phyloP scores from a whole-genome alignment of 2,797 vertebrate genomes.

The Manis pentadactyla region DNA sequence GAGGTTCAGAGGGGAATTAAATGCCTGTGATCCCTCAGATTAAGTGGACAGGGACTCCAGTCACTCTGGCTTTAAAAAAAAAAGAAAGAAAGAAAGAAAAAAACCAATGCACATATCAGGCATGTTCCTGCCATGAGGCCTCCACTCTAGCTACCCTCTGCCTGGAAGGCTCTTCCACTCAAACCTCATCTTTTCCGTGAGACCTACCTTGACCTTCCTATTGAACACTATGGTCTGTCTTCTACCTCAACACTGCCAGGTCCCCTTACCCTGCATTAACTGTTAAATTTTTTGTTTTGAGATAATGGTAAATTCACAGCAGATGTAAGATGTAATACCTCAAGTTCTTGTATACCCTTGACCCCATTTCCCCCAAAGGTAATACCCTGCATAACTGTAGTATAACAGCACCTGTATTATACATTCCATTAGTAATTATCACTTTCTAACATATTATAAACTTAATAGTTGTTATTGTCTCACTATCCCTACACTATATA shows the following conservation, averaged over 20 bases:
- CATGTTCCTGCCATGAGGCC: not conserved
- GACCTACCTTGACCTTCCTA: not conserved
- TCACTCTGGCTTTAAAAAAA: not conserved
- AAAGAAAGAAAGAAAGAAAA: not conserved
- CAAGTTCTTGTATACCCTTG: not conserved
- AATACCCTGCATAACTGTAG: not conserved
- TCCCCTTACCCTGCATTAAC: not conserved
- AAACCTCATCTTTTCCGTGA: not conserved
- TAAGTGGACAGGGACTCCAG: not conserved
- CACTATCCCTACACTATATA: not conserved
- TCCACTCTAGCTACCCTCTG: not conserved
- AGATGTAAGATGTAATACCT: not conserved
- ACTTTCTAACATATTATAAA: slow-evolving; percentile 33
- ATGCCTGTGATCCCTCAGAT: not conserved
- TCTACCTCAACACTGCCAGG: not conserved
- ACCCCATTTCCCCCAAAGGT: not conserved
- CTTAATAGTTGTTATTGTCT: not conserved
- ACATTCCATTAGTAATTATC: not conserved
- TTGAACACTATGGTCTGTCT: not conserved
- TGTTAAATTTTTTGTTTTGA: slow-evolving; percentile 27
- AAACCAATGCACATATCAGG: not conserved
- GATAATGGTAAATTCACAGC: slow-evolving; percentile 23
- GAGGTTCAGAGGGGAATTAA: not conserved
- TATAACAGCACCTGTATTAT: not conserved
- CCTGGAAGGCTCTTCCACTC: not conserved